A percentile compares a stretch with the other conserved stretches of the same genome.
These are phyloP conservation scores for Zosterops lateralis DNA, from an alignment of 2,113 vertebrate genomes.

Conservation along the genomic window DNA sequence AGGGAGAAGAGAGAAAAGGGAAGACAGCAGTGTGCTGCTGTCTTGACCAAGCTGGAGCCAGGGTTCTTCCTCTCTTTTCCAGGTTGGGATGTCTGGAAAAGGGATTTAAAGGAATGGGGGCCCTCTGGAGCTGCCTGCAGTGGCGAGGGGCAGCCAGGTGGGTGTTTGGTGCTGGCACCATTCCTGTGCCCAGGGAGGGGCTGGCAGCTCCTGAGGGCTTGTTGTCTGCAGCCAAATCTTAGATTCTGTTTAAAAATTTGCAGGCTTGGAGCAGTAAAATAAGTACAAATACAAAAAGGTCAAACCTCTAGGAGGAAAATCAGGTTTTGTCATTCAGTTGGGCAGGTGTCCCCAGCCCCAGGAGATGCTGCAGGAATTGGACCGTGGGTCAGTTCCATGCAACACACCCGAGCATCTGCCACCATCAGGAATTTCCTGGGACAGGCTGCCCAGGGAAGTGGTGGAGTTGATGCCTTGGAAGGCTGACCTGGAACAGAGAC, in stretches of 20 bases:
- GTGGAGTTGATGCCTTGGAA: background rate
- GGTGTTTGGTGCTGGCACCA: background rate
- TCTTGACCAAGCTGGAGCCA: rapidly evolving
- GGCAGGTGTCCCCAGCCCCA: rapidly evolving
- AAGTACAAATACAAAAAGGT: background rate
- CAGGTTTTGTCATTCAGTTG: background rate
- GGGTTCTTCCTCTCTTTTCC: background rate
- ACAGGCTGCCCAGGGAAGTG: background rate
- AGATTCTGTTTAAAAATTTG: rapidly evolving
- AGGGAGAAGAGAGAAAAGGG: background rate
- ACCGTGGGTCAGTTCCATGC: background rate
- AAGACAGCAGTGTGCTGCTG: background rate
- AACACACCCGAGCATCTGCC: rapidly evolving
- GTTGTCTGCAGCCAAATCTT: background rate
- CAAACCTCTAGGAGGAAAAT: background rate
- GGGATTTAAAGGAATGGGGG: background rate
- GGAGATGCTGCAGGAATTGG: background rate
- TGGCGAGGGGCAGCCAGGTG: background rate
- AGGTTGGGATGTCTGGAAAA: rapidly evolving
- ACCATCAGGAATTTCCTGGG: background rate
- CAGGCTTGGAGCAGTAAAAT: background rate
- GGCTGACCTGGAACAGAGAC: no score
- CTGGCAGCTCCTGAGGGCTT: rapidly evolving
- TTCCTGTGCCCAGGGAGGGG: background rate
- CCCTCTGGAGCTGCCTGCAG: background rate